phyloP scores from a whole-genome alignment of 2,888 invertebrate genomes.

The Melanotus villosus region DNA sequence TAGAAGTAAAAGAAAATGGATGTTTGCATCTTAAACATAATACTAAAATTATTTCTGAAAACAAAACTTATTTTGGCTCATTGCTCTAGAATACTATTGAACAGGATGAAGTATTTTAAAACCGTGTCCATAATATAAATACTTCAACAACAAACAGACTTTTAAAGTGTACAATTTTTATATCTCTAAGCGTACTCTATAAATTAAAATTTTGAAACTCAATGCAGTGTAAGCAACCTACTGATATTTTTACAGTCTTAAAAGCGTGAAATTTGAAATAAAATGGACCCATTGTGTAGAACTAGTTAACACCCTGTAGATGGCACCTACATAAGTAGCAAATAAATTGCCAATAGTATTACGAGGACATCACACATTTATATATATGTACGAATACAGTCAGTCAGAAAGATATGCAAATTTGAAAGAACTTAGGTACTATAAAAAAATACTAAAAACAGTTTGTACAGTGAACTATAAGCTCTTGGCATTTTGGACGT shows the following conservation, averaged over 20 bases:
- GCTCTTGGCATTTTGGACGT: conserved; percentile 39
- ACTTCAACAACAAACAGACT: too few species aligned
- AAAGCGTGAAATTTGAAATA: conserved; percentile 23
- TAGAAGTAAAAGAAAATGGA: too few species aligned
- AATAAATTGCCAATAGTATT: conserved; percentile 18
- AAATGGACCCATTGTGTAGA: conserved; percentile 32
- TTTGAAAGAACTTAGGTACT: conserved; percentile 24
- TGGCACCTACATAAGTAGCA: conserved; percentile 21
- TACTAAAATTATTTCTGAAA: too few species aligned
- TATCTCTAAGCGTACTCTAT: not conserved
- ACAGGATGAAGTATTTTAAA: too few species aligned
- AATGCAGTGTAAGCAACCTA: not conserved
- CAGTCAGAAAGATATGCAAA: conserved; percentile 48
- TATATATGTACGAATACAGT: conserved; percentile 37
- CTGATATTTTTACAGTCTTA: not conserved
- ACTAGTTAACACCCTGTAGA: conserved; percentile 30
- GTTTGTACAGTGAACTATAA: conserved; percentile 34
- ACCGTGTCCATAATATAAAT: too few species aligned
- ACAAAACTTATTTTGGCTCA: too few species aligned
- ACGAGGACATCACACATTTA: conserved; percentile 34
- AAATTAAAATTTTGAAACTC: not conserved
- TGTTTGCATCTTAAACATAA: too few species aligned
- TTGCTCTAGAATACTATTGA: too few species aligned
- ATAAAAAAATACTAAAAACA: conserved; percentile 31
- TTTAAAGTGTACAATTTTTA: too few species aligned